These are phyloP conservation scores for Plecturocebus donacophilus DNA, from an alignment of 2,113 vertebrate genomes.

Conservation along the genomic window DNA sequence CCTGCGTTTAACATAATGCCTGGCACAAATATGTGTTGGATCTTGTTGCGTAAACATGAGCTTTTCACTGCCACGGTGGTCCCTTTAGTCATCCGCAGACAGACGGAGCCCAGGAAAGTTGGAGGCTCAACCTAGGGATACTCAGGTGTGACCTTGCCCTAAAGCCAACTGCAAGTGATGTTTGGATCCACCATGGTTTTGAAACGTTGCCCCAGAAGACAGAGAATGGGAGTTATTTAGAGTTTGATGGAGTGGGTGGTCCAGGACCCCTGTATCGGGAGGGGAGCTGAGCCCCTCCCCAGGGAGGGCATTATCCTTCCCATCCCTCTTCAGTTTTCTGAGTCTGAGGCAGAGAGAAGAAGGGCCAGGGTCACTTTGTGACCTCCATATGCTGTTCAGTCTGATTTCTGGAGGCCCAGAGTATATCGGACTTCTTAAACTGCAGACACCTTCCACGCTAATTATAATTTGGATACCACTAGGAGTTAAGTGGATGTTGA, in stretches of 20 bases:
- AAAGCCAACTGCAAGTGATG: neutral
- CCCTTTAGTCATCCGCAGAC: neutral
- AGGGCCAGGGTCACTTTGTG: no score
- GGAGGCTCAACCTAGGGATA: neutral
- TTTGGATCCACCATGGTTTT: neutral
- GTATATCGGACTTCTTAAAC: neutral
- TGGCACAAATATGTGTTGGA: neutral
- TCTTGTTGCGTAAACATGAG: neutral
- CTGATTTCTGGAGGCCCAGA: neutral
- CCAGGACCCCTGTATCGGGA: neutral
- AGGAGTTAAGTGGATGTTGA: conserved; percentile 54
- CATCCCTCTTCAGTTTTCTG: neutral
- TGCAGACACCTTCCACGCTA: neutral
- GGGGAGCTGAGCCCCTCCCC: neutral
- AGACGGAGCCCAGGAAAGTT: neutral
- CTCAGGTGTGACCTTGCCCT: neutral
- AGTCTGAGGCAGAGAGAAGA: neutral
- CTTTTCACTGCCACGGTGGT: neutral
- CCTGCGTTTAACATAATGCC: neutral
- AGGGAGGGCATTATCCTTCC: neutral
- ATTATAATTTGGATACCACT: conserved; percentile 50
- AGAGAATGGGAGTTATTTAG: neutral
- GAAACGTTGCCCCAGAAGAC: neutral
- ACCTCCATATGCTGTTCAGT: neutral
- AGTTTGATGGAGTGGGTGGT: neutral